Evolutionary conservation across 2,113 vertebrate species (phyloP).

Genomic region (Eonycteris spelaea): DNA sequence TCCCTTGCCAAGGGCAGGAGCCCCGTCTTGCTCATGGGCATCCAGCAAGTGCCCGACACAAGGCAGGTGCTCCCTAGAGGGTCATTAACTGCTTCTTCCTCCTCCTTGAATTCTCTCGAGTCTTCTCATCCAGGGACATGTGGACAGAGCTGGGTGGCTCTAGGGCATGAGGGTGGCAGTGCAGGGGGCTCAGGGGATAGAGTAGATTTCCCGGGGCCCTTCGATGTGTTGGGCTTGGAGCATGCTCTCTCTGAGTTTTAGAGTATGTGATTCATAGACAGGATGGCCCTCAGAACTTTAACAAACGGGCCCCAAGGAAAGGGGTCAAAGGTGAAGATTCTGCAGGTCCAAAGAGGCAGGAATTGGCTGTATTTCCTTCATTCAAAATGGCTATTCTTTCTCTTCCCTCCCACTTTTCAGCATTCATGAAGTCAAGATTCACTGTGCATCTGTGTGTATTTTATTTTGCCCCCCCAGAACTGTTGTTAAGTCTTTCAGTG

Average conservation of each 20-base stretch:
- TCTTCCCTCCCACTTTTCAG: neutral
- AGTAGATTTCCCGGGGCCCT: accelerated
- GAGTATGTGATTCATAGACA: neutral
- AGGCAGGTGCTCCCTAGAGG: accelerated
- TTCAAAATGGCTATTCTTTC: neutral
- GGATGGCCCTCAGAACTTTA: neutral
- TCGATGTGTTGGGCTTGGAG: neutral
- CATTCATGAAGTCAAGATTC: neutral
- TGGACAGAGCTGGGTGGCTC: neutral
- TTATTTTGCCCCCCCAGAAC: neutral
- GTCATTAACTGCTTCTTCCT: neutral
- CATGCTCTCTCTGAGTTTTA: neutral
- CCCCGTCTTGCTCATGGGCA: accelerated
- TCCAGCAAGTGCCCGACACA: accelerated
- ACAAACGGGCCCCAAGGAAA: neutral
- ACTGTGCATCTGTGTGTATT: neutral
- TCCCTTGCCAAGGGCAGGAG: accelerated
- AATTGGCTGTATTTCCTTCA: accelerated
- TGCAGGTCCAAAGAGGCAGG: no score
- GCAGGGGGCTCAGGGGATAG: neutral
- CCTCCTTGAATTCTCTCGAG: neutral
- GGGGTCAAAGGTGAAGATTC: accelerated
- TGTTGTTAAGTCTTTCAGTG: neutral
- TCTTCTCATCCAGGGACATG: neutral
- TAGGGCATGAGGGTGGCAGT: accelerated